Base-by-base conservation (phyloP, 2,113 vertebrate species). In the Ciconia stormi region DNA sequence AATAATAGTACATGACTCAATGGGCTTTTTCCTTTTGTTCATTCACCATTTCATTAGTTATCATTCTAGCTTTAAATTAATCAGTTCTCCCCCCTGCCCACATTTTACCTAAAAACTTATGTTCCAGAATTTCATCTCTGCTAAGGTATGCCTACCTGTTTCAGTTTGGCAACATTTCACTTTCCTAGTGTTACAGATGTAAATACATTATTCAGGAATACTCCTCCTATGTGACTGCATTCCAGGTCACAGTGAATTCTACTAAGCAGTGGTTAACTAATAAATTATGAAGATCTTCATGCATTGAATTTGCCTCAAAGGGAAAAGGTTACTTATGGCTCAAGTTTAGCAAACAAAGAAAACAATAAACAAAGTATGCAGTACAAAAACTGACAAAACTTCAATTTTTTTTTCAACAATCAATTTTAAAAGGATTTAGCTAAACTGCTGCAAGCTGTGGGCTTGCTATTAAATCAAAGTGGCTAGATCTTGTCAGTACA, bases 181-280 rank as follows among this genome's bases (percentile, higher is more conserved):
- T 65, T 92, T 76, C 10, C 22, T 62, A 40, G 26, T 44, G 4
- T 59, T 93, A 59, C 2, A 76, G 18, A 30, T 63, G 10, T 46
- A 83, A 86, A 73, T n/a, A 59, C 0, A 30, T 79, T 82, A 42
- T 66, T 82, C 44, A 62, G 42, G 23, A 67, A 63, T 38, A 42
- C 1, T 67, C 5, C 20, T 82, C 22, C 53, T 80, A 17, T 0
- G 0, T 1, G 2, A 69, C 36, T 66, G 16, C 22, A 77, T 72
- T 90, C 23, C 46, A 89, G 27, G 16, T 47, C 7, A 3, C 40
- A 86, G 30, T 53, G 49, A 95, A 95, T 86, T 14, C 16, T 62
- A 36, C 16, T 52, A 81, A 88, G 42, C 21, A 89, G 50, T 14
- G 9, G 27, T 65, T 77, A 65, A 79, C 25, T 69, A 65, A 84